A percentile compares a stretch with the other conserved stretches of the same genome.
Evolutionary conservation across 2,113 vertebrate genomes (phyloP).

Genomic region (Lycocorax pyrrhopterus): DNA sequence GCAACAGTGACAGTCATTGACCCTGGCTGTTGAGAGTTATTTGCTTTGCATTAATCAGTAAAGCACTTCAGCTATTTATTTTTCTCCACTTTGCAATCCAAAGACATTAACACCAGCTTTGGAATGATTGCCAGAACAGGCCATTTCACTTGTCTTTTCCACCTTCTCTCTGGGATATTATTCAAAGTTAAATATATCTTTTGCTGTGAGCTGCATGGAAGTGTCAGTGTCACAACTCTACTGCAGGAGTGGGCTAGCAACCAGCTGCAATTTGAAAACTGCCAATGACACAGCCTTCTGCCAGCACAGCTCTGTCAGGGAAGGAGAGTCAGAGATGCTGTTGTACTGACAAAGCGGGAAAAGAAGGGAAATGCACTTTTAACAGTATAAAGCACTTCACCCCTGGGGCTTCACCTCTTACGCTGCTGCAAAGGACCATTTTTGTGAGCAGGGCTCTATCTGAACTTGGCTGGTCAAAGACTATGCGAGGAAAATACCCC

Average conservation of each 20-base stretch:
- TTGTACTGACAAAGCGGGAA: not conserved
- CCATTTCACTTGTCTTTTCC: slow-evolving; percentile 22
- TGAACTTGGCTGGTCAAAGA: not conserved
- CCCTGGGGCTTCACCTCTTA: not conserved
- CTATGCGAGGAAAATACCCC: not conserved
- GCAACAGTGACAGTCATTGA: slow-evolving; percentile 50
- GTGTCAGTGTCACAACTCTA: not conserved
- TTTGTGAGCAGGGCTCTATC: not conserved
- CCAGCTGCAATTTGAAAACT: slow-evolving; percentile 7
- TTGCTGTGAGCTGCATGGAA: not conserved
- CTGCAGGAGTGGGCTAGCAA: not conserved
- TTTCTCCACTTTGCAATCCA: slow-evolving; percentile 22
- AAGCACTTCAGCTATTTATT: slow-evolving; percentile 51
- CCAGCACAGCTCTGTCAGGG: not conserved
- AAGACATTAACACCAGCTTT: slow-evolving; percentile 14
- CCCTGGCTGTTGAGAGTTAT: slow-evolving; percentile 31
- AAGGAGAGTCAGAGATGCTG: not conserved
- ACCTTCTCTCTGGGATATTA: not conserved
- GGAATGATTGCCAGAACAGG: slow-evolving; percentile 25
- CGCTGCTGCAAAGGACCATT: not conserved
- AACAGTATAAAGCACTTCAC: not conserved
- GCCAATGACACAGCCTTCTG: not conserved
- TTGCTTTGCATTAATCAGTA: slow-evolving; percentile 43
- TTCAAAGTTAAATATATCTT: slow-evolving; percentile 22
- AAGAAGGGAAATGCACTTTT: not conserved